phyloP scores from a whole-genome alignment of 2,113 vertebrate species.

The Clupea harengus region DNA sequence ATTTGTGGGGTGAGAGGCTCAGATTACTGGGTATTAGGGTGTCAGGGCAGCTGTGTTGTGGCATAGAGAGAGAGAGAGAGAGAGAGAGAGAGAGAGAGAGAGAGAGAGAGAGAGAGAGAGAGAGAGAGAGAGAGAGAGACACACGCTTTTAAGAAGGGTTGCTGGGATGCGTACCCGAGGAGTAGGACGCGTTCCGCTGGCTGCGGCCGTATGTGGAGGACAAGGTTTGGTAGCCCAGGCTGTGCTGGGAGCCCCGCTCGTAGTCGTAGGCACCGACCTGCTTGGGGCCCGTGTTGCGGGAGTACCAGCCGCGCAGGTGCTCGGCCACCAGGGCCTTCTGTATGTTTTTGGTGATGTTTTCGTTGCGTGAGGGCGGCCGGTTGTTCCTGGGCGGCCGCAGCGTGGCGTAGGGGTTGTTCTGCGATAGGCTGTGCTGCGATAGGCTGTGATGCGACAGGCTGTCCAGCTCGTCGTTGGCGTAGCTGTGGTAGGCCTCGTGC shows the following conservation, averaged over 20 bases:
- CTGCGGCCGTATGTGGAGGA: conserved; percentile 76
- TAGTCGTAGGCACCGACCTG: conserved; percentile 76
- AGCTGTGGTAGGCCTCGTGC: conserved; percentile 71
- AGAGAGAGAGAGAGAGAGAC: background rate
- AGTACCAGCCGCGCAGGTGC: conserved; percentile 94
- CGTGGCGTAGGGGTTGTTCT: conserved; percentile 84
- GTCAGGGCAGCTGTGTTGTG: background rate
- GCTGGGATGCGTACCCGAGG: conserved; percentile 54
- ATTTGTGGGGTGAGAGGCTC: background rate
- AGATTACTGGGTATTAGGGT: background rate
- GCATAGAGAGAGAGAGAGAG: too few relatives aligned
- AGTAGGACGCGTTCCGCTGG: conserved; percentile 74
- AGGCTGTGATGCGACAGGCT: conserved; percentile 67
- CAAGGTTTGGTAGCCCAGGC: conserved; percentile 78
- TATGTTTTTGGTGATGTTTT: conserved; percentile 82
- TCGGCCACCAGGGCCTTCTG: conserved; percentile 90
- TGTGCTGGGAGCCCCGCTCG: conserved; percentile 82
- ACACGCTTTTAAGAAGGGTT: background rate
- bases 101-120: too few relatives aligned
- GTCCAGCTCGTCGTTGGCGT: conserved; percentile 76
- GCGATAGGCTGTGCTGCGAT: conserved; percentile 70
- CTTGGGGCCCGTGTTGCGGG: conserved; percentile 84
- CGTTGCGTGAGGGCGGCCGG: conserved; percentile 69
- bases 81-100: too few relatives aligned
- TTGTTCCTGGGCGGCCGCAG: conserved; percentile 79